Evolutionary conservation across 2,888 invertebrate species (phyloP).

Genomic region (Sympetrum striolatum): DNA sequence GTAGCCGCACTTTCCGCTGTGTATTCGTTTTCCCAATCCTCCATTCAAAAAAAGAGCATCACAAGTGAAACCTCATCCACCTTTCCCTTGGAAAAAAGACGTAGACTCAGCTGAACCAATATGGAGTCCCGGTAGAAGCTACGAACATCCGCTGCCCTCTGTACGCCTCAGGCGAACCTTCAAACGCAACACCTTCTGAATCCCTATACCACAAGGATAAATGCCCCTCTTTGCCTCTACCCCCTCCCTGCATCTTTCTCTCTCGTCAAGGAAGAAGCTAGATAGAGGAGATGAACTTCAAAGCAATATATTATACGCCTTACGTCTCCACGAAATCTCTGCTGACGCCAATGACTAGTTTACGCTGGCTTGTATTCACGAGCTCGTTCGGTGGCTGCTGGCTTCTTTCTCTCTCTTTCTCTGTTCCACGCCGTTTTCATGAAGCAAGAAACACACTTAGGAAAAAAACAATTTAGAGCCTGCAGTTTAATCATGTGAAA

Average conservation of each 20-base stretch:
- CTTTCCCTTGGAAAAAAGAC: neutral
- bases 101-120: neutral
- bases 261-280: constrained; percentile 30
- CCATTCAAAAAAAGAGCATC: neutral
- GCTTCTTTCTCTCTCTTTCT: constrained; percentile 20
- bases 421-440: constrained; percentile 2
- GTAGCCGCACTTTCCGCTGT: constrained; percentile 42
- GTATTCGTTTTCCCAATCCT: constrained; percentile 36
- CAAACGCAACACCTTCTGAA: neutral
- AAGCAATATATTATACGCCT: neutral
- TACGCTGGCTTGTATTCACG: neutral
- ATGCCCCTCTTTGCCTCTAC: neutral
- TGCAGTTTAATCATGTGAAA: constrained; percentile 15
- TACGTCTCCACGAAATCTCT: neutral
- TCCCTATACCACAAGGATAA: neutral
- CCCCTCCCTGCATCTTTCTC: neutral
- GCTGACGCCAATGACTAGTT: constrained; percentile 30
- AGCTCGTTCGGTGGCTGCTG: constrained; percentile 17
- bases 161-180: neutral
- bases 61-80: neutral
- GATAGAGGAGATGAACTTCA: constrained; percentile 26
- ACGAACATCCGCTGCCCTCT: neutral
- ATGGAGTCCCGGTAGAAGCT: neutral
- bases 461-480: neutral
- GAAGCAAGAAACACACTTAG: constrained; percentile 18